phyloP scores from a whole-genome alignment of 23 tunicate genomes.

The Ciona savignyi region DNA sequence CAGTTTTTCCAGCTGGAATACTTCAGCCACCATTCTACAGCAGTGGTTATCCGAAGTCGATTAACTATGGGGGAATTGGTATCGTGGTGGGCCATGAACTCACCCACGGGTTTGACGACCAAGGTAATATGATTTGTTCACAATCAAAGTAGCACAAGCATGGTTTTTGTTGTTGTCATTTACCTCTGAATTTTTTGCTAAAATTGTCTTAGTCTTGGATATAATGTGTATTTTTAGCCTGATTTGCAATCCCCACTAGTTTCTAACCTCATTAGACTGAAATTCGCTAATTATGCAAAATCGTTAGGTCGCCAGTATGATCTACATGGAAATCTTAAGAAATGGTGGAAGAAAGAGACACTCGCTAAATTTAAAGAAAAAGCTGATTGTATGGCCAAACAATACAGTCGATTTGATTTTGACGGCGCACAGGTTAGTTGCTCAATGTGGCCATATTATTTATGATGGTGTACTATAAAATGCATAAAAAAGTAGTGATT shows the following conservation, averaged over 20 bases:
- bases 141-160: neutral
- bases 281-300: no score
- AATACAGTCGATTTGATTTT: slow-evolving; percentile 26
- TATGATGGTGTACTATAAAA: no score
- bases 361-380: slow-evolving; percentile 36
- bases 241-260: no score
- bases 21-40: slow-evolving; percentile 79
- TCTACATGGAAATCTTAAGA: slow-evolving; percentile 33
- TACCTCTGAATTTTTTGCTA: no score
- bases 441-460: neutral
- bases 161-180: no score
- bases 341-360: slow-evolving; percentile 71
- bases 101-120: slow-evolving; percentile 86
- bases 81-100: slow-evolving; percentile 81
- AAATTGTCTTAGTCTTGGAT: no score
- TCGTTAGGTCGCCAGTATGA: slow-evolving; percentile 77
- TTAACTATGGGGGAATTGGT: slow-evolving; percentile 85
- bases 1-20: slow-evolving; percentile 53
- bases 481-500: no score
- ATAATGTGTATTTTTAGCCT: no score
- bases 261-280: no score
- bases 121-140: slow-evolving; percentile 43
- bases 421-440: slow-evolving; percentile 38
- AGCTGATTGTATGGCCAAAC: slow-evolving; percentile 59
- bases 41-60: slow-evolving; percentile 42